Conservation (phyloP, 2,797 vertebrate species). For the Oceanodroma leucorhoa region DNA sequence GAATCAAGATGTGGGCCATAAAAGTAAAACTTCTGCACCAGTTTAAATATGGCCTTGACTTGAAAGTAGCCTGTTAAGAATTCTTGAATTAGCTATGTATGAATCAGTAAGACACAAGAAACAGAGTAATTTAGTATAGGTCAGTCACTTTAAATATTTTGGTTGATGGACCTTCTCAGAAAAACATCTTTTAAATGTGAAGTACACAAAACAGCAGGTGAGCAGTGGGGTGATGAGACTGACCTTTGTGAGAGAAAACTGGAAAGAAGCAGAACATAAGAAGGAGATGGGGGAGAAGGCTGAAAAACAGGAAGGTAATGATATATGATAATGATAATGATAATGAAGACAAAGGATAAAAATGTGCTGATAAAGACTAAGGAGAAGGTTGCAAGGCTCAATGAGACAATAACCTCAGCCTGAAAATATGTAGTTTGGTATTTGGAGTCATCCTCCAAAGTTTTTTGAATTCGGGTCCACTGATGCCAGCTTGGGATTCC, state of each 20-base stretch:
- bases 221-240: background rate
- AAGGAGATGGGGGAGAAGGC: background rate
- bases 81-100: background rate
- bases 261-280: background rate
- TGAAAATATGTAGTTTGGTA: background rate
- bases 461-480: background rate
- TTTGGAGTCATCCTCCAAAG: background rate
- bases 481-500: background rate
- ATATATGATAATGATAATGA: too few relatives aligned
- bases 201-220: background rate
- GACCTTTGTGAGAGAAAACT: background rate
- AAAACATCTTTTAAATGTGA: background rate
- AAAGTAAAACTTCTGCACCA: background rate
- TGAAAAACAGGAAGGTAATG: background rate
- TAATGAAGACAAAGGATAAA: background rate
- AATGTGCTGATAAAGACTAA: background rate
- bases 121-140: background rate
- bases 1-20: background rate
- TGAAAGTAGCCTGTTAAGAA: background rate
- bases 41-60: background rate
- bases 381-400: background rate
- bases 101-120: background rate
- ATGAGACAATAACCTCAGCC: background rate
- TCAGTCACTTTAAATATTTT: background rate
- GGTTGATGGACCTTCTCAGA: background rate